Evolutionary conservation across 2,888 invertebrate species (phyloP).

Genomic region (Stegana nigrithorax): DNA sequence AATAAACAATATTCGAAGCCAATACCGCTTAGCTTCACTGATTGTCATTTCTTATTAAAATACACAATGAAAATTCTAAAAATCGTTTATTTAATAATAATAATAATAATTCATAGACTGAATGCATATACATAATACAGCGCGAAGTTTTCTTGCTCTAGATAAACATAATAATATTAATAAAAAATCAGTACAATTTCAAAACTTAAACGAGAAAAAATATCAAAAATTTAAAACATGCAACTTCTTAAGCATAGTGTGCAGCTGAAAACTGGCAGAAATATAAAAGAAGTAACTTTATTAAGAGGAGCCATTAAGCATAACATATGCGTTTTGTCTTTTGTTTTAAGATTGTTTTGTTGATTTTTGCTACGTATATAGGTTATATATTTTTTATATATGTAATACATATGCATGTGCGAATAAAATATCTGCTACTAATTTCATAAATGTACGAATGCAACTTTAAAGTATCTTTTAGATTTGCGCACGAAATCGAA

Average conservation of each 20-base stretch:
- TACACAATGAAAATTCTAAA: not conserved
- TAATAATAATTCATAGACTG: constrained; percentile 1
- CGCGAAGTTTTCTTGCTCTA: no score
- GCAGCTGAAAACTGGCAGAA: no score
- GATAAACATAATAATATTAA: not conserved
- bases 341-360: not conserved
- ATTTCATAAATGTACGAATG: not conserved
- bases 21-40: no score
- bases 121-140: not conserved
- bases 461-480: not conserved
- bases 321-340: no score
- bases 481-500: not conserved
- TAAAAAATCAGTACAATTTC: not conserved
- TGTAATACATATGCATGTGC: not conserved
- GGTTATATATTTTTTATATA: not conserved
- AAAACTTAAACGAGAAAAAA: constrained; percentile 2
- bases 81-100: constrained; percentile 7
- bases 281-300: no score
- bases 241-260: constrained; percentile 1
- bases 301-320: no score
- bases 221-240: no score
- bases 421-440: not conserved
- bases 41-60: constrained; percentile 34
- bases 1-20: no score
- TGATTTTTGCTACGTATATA: not conserved